Evolutionary conservation across 2,113 vertebrate species (phyloP), one percentile per base, ranked within the genome.

Genomic region (Trochalopteron elliotii): DNA sequence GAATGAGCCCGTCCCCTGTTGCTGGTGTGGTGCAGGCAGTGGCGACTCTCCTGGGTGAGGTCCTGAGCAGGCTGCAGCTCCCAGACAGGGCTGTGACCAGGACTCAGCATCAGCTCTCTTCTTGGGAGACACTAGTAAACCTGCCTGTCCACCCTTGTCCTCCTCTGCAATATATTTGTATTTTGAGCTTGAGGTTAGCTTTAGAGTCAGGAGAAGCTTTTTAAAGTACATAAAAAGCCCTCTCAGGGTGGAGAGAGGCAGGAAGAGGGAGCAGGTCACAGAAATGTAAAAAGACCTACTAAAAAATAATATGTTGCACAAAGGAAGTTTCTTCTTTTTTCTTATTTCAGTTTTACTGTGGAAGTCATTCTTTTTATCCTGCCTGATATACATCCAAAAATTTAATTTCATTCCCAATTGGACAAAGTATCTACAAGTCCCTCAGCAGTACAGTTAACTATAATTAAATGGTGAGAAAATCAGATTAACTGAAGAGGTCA

Each of bases 401-500:
- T 72, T 60, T 56, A 52, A 72, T 83, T 92, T 83, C 15, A 70
- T 83, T 88, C 68, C 76, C 72, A 69, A 9, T 12, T 64, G 65
- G 74, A 76, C 19, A 53, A 75, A 77, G 56, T 65, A 84, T 27
- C 39, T 93, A 35, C 53, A 87, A 85, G 37, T 75, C 61, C n/a
- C 65, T 79, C 22, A 59, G 77, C 57, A 28, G 70, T 68, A 52
- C 49, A 72, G 72, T 80, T 87, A 76, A 37, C n/a, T 76, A 8
- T 57, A 90, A 92, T 93, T 90, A 90, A 79, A 65, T 35, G 59
- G 39, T 90, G 75, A 83, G 59, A 96, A 91, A 89, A 59, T 80
- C 39, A 88, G 59, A 83, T 85, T 63, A 79, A 37, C 61, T 47
- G 35, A 77, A 63, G 70, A 65, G 52, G 67, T 87, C 75, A 74